Base-by-base conservation (phyloP, 2,797 vertebrate species). In the Chrosomus eos region DNA sequence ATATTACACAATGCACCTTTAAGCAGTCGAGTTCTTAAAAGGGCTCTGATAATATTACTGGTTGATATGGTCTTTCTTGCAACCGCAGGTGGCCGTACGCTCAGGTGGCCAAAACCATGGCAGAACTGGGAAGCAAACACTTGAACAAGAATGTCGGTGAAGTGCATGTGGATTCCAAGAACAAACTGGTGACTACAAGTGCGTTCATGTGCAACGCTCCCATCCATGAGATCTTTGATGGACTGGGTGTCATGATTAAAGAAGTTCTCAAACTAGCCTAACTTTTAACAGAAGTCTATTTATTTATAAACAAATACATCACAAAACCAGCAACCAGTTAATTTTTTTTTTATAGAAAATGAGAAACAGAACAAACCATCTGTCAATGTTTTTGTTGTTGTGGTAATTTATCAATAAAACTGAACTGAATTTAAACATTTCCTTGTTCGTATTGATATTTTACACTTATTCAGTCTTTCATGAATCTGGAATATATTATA, bases 191-290 rank as follows among this genome's bases (percentile, higher is more conserved):
- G 88, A 96, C 95, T 43, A 96, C 95, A 19, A 92, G 92, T 1
- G 97, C 96, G 18, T 97, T 96, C 88, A 97, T 97, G 97, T 96
- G 96, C 93, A 96, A 96, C 0, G 95, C 95, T 82, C 93, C 95
- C 0, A 9, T 96, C 53, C 96, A 97, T 11, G 89, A 96, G 64
- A 87, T 97, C 7, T 95, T 92, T 40, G 96, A 97, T 36, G 97
- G 96, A 62, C 78, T 97, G 0, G 96, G 96, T 1, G 93, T 92
- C 73, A 95, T 97, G 94, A 94, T 97, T 36, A 89, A 82, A 71
- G 96, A 95, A 81, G 95, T 95, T 2, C 92, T 97, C 10, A 95
- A 94, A 82, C 90, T 97, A 43, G 94, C 94, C 80, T 96, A 91
- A 89, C 36, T 58, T 64, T 58, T n/a, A n/a, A n/a, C 55, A n/a